These are phyloP conservation scores for Euleptes europaea DNA, from an alignment of 2,113 vertebrate species.

Conservation along the genomic window DNA sequence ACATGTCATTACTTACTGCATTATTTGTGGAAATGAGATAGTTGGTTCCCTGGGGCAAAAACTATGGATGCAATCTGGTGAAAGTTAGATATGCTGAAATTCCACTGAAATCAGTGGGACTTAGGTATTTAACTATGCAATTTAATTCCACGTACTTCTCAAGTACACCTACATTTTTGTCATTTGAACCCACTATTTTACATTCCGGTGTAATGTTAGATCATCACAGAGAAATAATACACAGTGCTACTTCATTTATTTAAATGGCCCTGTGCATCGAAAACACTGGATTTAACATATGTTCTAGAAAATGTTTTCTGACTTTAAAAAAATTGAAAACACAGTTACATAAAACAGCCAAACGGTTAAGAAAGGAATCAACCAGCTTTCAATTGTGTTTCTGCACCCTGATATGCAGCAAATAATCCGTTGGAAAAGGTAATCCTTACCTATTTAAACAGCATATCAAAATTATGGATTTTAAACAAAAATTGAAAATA, in stretches of 20 bases:
- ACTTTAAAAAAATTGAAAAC: not conserved
- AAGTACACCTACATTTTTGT: not conserved
- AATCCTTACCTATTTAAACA: not conserved
- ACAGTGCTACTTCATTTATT: not conserved
- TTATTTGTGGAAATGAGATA: not conserved
- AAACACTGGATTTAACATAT: not conserved
- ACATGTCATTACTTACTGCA: constrained; percentile 6
- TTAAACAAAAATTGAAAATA: not conserved
- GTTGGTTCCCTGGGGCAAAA: constrained; percentile 14
- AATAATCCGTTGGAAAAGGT: not conserved
- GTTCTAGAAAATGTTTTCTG: not conserved
- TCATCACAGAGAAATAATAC: not conserved
- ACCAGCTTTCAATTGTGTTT: not conserved
- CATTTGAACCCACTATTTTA: not conserved
- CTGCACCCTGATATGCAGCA: not conserved
- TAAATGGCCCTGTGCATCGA: not conserved
- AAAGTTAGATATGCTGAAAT: constrained; percentile 9
- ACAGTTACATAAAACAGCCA: not conserved
- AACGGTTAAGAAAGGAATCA: not conserved
- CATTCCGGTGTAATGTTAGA: not conserved
- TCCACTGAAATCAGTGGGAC: not conserved
- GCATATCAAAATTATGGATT: not conserved
- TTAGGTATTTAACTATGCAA: not conserved
- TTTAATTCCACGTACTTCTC: not conserved
- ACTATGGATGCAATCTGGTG: not conserved